A percentile compares a stretch with the other conserved stretches of the same genome.
These are phyloP conservation scores for Euphydryas editha DNA, from an alignment of 2,888 invertebrate genomes.

Conservation along the genomic window DNA sequence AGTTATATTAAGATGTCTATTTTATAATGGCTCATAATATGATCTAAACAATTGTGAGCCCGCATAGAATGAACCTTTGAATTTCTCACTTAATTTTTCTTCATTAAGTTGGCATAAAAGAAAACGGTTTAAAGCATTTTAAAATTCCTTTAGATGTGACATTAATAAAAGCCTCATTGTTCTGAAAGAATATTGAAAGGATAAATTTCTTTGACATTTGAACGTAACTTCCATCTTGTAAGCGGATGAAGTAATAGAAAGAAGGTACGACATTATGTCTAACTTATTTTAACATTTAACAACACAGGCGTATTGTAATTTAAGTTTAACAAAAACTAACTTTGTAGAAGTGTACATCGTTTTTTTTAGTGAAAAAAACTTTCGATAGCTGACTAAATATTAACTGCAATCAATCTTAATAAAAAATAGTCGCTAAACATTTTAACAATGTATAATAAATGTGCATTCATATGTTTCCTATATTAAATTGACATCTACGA, in stretches of 20 bases:
- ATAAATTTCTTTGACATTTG: slow-evolving; percentile 3
- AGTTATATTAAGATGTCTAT: slow-evolving; percentile 34
- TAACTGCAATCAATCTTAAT: too few relatives aligned
- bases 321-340: too few relatives aligned
- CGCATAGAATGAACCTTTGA: slow-evolving; percentile 38
- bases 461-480: not conserved
- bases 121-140: slow-evolving; percentile 24
- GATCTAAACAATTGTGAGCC: slow-evolving; percentile 36
- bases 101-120: slow-evolving; percentile 25
- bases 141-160: slow-evolving; percentile 24
- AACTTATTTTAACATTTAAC: too few relatives aligned
- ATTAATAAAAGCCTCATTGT: slow-evolving; percentile 24
- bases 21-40: slow-evolving; percentile 22
- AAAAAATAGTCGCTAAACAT: too few relatives aligned
- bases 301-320: too few relatives aligned
- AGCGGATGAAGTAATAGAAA: not conserved
- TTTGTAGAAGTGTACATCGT: too few relatives aligned
- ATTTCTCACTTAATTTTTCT: slow-evolving; percentile 26
- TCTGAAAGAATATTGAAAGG: slow-evolving; percentile 17
- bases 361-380: too few relatives aligned
- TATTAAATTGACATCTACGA: not conserved
- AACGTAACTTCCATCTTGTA: not conserved
- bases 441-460: not conserved
- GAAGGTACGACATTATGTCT: too few relatives aligned
- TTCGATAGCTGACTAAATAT: too few relatives aligned